These are phyloP conservation scores for Apistogramma diplotaenia DNA, from an alignment of 2,113 vertebrate genomes.

Conservation along the genomic window DNA sequence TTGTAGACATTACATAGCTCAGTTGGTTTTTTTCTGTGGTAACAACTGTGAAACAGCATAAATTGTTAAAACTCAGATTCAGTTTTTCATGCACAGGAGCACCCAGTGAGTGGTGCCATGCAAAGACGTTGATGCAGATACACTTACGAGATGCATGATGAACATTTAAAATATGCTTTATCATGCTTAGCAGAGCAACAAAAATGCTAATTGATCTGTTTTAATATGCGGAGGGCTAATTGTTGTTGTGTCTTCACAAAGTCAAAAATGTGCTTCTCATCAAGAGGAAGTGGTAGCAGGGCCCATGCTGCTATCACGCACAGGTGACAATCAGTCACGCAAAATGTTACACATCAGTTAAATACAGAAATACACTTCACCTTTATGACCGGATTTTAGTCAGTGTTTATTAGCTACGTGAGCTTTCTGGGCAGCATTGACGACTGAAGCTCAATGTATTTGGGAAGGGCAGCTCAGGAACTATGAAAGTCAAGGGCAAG, in stretches of 20 bases:
- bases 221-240: not conserved
- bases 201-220: not conserved
- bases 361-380: not conserved
- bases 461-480: not conserved
- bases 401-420: not conserved
- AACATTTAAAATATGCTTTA: not conserved
- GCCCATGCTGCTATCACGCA: not conserved
- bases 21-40: constrained; percentile 7
- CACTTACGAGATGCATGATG: not conserved
- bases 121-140: not conserved
- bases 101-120: not conserved
- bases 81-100: not conserved
- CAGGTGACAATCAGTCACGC: not conserved
- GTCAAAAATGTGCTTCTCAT: not conserved
- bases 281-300: not conserved
- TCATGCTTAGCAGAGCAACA: not conserved
- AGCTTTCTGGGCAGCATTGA: not conserved
- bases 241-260: not conserved
- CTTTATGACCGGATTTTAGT: not conserved
- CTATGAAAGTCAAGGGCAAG: not conserved
- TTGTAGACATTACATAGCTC: not conserved
- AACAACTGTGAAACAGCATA: not conserved
- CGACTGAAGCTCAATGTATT: not conserved
- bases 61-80: not conserved
- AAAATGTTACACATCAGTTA: not conserved